phyloP scores from a whole-genome alignment of 30 jellyfish, hydroid and myxozoan genomes.

The Aurelia aurita complex sp. Pacific region DNA sequence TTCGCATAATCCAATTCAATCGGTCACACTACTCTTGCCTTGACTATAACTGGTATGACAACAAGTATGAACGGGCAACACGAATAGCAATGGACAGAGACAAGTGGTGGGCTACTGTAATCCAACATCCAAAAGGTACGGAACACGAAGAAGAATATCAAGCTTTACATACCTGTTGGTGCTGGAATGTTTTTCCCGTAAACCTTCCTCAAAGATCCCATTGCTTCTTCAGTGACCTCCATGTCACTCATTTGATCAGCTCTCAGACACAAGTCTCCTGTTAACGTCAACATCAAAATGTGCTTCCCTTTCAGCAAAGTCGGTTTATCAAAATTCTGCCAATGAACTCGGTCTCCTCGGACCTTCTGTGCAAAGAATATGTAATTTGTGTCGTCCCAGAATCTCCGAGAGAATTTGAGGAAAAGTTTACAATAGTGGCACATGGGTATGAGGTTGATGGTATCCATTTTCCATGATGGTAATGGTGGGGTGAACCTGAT shows the following conservation, averaged over 20 bases:
- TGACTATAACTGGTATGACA: no score
- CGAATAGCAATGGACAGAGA: no score
- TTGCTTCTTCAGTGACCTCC: constrained; percentile 27
- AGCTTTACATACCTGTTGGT: constrained; percentile 58
- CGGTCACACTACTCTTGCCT: no score
- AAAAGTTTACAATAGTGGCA: constrained; percentile 47
- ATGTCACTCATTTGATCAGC: constrained; percentile 30
- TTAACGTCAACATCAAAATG: constrained; percentile 57
- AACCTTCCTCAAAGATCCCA: constrained; percentile 18
- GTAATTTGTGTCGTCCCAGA: constrained; percentile 69
- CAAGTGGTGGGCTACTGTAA: no score
- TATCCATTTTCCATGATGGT: constrained; percentile 71
- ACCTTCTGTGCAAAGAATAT: constrained; percentile 49
- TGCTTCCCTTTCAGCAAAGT: constrained; percentile 28
- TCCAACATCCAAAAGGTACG: no score
- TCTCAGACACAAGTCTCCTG: constrained; percentile 52
- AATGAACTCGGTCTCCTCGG: constrained; percentile 58
- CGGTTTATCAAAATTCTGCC: constrained; percentile 69
- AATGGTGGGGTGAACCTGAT: constrained; percentile 56
- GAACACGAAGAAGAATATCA: no score
- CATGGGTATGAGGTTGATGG: constrained; percentile 55
- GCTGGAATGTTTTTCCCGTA: constrained; percentile 45
- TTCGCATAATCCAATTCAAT: no score
- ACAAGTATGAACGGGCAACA: no score
- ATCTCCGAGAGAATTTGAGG: constrained; percentile 43